A percentile compares a stretch with the other conserved stretches of the same genome.
Evolutionary conservation across 2,888 invertebrate genomes (phyloP).

Genomic region (Drosophila gaucha): DNA sequence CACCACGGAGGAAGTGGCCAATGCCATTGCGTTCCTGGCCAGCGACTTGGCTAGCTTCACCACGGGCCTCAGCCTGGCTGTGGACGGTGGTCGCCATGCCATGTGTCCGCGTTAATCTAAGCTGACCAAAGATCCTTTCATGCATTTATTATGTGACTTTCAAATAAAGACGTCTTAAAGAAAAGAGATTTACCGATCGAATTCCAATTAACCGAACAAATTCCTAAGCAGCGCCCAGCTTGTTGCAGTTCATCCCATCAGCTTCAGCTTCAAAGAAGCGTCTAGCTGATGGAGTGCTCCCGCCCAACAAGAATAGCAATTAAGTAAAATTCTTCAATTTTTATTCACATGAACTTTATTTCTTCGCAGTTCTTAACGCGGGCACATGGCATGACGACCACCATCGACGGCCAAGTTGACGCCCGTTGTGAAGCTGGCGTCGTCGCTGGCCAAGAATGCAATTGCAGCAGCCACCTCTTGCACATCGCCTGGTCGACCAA

Average conservation of each 20-base stretch:
- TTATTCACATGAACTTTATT: background rate
- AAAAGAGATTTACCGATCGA: background rate
- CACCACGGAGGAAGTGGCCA: constrained; percentile 93
- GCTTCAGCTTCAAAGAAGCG: too few relatives aligned
- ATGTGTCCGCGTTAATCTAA: constrained; percentile 94
- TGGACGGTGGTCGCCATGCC: constrained; percentile 97
- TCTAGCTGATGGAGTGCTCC: too few relatives aligned
- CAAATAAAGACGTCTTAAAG: background rate
- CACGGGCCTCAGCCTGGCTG: constrained; percentile 94
- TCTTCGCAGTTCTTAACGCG: constrained; percentile 87
- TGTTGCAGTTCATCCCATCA: too few relatives aligned
- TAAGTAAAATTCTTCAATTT: too few relatives aligned
- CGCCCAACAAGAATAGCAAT: background rate
- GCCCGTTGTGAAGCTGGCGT: constrained; percentile 96
- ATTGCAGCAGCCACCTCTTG: constrained; percentile 96
- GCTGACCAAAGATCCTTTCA: background rate
- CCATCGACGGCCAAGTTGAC: constrained; percentile 96
- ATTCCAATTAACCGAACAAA: too few relatives aligned
- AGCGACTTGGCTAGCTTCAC: constrained; percentile 94
- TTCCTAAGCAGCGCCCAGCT: too few relatives aligned
- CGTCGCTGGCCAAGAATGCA: constrained; percentile 95
- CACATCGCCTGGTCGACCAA: constrained; percentile 93
- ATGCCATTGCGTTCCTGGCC: constrained; percentile 95
- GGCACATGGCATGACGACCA: constrained; percentile 97
- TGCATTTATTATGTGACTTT: constrained; percentile 45